These are phyloP conservation scores for Lagodon rhomboides DNA, from an alignment of 2,797 vertebrate genomes.

Conservation along the genomic window DNA sequence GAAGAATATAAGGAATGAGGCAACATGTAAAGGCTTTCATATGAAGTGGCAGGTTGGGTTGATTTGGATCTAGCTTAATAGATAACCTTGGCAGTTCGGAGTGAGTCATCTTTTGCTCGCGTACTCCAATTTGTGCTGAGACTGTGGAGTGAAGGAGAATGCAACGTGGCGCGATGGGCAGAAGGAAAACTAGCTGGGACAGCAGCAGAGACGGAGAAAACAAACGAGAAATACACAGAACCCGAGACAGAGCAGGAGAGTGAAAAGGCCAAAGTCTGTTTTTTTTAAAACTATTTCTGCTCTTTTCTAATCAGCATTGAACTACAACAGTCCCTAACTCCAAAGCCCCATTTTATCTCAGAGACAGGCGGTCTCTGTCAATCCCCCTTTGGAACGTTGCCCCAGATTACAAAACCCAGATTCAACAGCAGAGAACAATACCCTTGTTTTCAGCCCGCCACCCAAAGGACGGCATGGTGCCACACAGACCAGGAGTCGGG, in stretches of 20 bases:
- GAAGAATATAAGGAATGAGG: slow-evolving; percentile 9
- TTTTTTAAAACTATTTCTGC: slow-evolving; percentile 10
- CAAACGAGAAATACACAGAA: neutral
- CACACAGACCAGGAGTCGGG: slow-evolving; percentile 36
- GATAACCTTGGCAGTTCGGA: slow-evolving; percentile 23
- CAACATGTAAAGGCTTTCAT: neutral
- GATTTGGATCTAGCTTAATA: slow-evolving; percentile 10
- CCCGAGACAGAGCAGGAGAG: slow-evolving; percentile 10
- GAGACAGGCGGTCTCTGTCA: slow-evolving; percentile 52
- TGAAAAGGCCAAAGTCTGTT: neutral
- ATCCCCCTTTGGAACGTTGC: slow-evolving; percentile 51
- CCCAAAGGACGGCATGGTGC: slow-evolving; percentile 49
- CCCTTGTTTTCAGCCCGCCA: slow-evolving; percentile 47
- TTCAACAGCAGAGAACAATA: slow-evolving; percentile 62
- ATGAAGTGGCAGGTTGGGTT: slow-evolving; percentile 9
- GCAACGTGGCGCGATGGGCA: slow-evolving; percentile 11
- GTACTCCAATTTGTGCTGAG: slow-evolving; percentile 12
- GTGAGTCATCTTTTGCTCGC: slow-evolving; percentile 19
- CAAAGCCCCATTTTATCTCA: slow-evolving; percentile 55
- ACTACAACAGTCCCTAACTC: slow-evolving; percentile 37
- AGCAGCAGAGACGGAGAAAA: neutral
- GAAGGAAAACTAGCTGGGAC: neutral
- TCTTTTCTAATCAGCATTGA: slow-evolving; percentile 48
- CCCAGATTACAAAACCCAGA: slow-evolving; percentile 68
- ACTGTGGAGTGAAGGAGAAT: neutral